These are phyloP conservation scores for Ariolimax columbianus DNA, from an alignment of 2,888 invertebrate species.

Conservation along the genomic window DNA sequence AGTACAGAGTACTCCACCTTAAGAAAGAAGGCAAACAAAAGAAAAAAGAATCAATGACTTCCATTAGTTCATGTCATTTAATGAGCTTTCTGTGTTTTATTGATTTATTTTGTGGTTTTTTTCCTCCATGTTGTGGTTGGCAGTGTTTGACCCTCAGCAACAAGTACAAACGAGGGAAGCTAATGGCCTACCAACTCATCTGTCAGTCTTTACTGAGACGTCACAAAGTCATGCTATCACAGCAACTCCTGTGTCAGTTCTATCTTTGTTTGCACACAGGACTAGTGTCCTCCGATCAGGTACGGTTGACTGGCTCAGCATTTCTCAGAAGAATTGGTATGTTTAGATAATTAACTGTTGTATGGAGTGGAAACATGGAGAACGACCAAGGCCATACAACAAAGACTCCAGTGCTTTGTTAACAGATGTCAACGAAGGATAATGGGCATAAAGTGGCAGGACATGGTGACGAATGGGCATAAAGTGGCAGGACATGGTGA, in stretches of 20 bases:
- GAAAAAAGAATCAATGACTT: too few species aligned
- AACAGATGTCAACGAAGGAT: too few species aligned
- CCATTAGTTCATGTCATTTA: not conserved
- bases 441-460: too few species aligned
- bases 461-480: too few species aligned
- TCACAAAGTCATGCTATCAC: slow-evolving; percentile 86
- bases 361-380: too few species aligned
- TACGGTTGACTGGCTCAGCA: slow-evolving; percentile 54
- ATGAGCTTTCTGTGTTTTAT: not conserved
- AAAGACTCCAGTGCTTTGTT: too few species aligned
- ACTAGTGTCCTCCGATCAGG: slow-evolving; percentile 84
- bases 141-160: slow-evolving; percentile 86
- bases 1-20: too few species aligned
- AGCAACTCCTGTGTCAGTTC: slow-evolving; percentile 89
- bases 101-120: not conserved
- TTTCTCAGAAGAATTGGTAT: not conserved
- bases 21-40: too few species aligned
- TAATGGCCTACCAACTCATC: slow-evolving; percentile 90
- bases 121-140: slow-evolving; percentile 36
- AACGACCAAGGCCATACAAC: too few species aligned
- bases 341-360: too few species aligned
- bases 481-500: too few species aligned
- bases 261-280: slow-evolving; percentile 89
- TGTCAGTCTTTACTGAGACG: slow-evolving; percentile 89
- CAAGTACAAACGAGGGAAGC: slow-evolving; percentile 87